Conservation (phyloP, 2,113 vertebrate genomes). For the Chaetodon trifascialis region DNA sequence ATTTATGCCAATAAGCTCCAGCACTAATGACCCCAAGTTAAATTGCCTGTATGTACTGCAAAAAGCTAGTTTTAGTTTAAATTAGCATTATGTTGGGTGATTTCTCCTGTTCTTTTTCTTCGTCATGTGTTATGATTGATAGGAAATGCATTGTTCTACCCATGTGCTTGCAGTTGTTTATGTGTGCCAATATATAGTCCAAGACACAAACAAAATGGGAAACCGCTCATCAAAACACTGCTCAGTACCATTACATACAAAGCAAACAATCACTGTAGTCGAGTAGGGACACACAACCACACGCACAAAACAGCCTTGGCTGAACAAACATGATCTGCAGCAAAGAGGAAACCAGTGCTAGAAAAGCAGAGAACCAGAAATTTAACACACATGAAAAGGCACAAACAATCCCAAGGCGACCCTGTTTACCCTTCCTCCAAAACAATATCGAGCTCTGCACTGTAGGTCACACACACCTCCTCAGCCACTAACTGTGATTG, state of each 20-base stretch:
- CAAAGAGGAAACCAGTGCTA: background rate
- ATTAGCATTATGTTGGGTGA: background rate
- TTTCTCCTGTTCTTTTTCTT: background rate
- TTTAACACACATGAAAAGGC: background rate
- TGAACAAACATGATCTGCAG: background rate
- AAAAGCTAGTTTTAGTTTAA: background rate
- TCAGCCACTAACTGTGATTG: conserved; percentile 14
- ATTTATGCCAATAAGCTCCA: background rate
- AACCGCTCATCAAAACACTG: background rate
- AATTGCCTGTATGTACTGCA: background rate
- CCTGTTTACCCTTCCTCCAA: background rate
- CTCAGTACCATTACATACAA: background rate
- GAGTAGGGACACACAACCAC: background rate
- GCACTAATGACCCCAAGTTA: background rate
- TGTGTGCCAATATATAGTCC: background rate
- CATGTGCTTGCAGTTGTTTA: background rate
- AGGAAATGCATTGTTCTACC: background rate
- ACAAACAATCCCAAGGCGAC: background rate
- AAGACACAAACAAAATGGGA: background rate
- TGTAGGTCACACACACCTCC: background rate
- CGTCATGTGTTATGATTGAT: background rate
- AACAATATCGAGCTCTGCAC: conserved; percentile 7
- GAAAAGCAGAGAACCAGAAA: background rate
- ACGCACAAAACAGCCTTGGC: background rate
- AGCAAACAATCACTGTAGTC: background rate